A percentile compares a stretch with the other conserved stretches of the same genome.
phyloP scores from a whole-genome alignment of 2,113 vertebrate genomes.

The Zosterops lateralis region DNA sequence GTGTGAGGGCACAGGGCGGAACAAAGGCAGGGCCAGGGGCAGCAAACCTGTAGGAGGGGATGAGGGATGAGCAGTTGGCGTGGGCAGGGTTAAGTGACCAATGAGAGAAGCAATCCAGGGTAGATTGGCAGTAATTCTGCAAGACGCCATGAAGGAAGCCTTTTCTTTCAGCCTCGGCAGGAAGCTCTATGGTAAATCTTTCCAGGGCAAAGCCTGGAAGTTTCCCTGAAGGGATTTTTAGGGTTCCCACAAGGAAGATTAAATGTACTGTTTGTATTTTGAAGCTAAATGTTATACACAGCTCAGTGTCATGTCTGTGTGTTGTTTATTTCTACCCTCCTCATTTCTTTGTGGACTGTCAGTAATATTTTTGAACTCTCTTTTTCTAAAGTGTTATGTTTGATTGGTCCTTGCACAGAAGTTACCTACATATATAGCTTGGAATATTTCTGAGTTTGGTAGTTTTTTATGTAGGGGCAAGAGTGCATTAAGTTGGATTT shows the following conservation, averaged over 20 bases:
- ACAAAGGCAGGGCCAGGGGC: no score
- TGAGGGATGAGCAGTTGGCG: no score
- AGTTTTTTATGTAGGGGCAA: background rate
- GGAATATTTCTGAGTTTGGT: background rate
- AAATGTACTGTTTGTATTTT: background rate
- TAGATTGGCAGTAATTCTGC: no score
- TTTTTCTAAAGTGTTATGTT: background rate
- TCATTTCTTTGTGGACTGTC: background rate
- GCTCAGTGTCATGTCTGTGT: background rate
- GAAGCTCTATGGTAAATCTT: no score
- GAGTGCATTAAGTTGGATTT: background rate
- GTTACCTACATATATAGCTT: background rate
- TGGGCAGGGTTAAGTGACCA: no score
- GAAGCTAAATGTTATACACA: background rate
- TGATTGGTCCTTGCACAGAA: background rate
- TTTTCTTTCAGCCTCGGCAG: no score
- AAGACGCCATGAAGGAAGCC: no score
- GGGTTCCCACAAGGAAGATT: background rate
- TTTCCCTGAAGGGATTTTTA: no score
- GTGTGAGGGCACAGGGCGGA: no score
- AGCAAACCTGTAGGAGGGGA: no score
- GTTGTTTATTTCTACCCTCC: background rate
- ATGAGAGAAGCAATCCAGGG: no score
- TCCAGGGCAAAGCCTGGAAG: no score
- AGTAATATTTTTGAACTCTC: background rate